A percentile compares a stretch with the other conserved stretches of the same genome.
Conservation (phyloP, 2,888 invertebrate species). For the Dysmachus trigonus region DNA sequence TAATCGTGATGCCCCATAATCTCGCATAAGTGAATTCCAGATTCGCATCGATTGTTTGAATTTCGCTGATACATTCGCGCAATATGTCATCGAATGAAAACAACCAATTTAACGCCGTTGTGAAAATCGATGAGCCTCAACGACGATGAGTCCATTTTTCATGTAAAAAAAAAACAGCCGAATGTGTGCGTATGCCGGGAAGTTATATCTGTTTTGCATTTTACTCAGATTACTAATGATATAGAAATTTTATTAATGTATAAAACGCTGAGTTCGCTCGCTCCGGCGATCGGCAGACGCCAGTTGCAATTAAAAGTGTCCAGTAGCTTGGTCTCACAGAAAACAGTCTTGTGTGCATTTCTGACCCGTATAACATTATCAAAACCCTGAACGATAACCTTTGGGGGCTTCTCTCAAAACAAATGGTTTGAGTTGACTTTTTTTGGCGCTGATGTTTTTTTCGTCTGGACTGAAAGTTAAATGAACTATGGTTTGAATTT, state of each 20-base stretch:
- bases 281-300: slow-evolving; percentile 16
- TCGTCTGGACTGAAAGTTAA: not conserved
- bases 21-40: not conserved
- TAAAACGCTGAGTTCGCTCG: not conserved
- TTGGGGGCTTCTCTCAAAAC: slow-evolving; percentile 41
- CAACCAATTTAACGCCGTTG: slow-evolving; percentile 51
- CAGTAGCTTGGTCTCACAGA: not conserved
- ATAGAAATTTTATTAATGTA: slow-evolving; percentile 31
- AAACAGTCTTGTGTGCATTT: slow-evolving; percentile 48
- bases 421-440: not conserved
- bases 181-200: not conserved
- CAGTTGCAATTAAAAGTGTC: slow-evolving; percentile 24
- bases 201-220: not conserved
- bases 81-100: slow-evolving; percentile 45
- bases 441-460: not conserved
- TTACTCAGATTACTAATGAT: slow-evolving; percentile 13
- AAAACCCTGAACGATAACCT: slow-evolving; percentile 53
- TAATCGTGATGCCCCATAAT: slow-evolving; percentile 7
- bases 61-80: slow-evolving; percentile 10
- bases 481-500: slow-evolving; percentile 28
- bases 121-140: slow-evolving; percentile 50
- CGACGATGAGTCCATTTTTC: not conserved
- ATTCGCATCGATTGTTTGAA: slow-evolving; percentile 3
- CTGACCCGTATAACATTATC: slow-evolving; percentile 57
- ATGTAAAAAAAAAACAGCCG: not conserved